Base-by-base conservation (phyloP, 2,797 vertebrate genomes). In the Clarias fuscus region DNA sequence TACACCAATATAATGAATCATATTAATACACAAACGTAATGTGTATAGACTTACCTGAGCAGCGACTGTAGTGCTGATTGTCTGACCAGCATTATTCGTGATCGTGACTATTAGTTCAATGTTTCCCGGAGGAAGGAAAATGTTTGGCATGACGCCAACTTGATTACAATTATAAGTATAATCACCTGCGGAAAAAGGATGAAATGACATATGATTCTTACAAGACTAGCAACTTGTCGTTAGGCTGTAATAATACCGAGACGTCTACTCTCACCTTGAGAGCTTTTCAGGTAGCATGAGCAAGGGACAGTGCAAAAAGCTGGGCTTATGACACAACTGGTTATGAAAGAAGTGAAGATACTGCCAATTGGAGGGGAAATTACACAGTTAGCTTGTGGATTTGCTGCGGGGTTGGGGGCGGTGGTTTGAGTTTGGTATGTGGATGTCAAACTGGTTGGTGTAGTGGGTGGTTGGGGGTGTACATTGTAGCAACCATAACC, bases 241-340 rank as follows among this genome's bases (percentile, higher is more conserved):
- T 53, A 53, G 48, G 10, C 11, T 30, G n/a, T 53, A 53, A 71
- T 22, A 18, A 24, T 37, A 27, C 24, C 22, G 22, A 0, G 17
- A 68, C 5, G 48, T 59, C 13, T 37, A 22, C 7, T 71, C 88
- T 91, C 72, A 96, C 95, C 94, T 71, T 89, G 89, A 77, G 89
- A 88, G 17, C 93, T 93, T 80, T 86, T 96, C 90, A 98, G 95
- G 93, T 97, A 98, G 77, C 96, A 97, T 0, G 91, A 91, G 89
- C 97, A 95, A 53, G 71, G 84, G 18, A 14, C 90, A 0, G 61
- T 53, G 91, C 93, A 97, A 67, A 94, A 94, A 64, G 86, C 64
- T 4, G 89, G 83, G 62, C 82, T 86, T 22, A 89, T 0, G 0
- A 85, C 83, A 88, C 98, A 99, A 88, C 90, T 94, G 85, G 97